Conservation (phyloP, 2,888 invertebrate species). For the Calameuta idolon region DNA sequence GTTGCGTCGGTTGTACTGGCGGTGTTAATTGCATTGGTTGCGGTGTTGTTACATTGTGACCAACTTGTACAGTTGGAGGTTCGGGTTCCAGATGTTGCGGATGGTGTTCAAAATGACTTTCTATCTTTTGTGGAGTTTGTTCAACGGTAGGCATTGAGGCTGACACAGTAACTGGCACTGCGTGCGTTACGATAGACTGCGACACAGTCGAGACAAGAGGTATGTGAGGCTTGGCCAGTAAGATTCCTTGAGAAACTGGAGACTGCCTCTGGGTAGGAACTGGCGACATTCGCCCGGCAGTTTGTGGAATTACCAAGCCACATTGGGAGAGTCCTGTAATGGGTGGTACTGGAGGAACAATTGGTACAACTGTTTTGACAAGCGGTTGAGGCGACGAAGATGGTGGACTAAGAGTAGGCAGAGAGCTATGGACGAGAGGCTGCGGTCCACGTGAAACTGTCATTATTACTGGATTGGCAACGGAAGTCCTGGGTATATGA, state of each 20-base stretch:
- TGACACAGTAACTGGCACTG: conserved; percentile 22
- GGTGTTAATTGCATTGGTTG: conserved; percentile 50
- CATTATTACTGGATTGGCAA: conserved; percentile 69
- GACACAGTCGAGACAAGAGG: conserved; percentile 50
- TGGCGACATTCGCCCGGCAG: conserved; percentile 25
- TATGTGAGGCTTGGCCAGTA: conserved; percentile 44
- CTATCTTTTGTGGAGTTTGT: background rate
- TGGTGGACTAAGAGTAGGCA: conserved; percentile 41
- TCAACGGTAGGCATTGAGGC: background rate
- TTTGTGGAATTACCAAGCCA: conserved; percentile 27
- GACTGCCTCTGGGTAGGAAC: conserved; percentile 33
- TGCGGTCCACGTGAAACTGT: conserved; percentile 49
- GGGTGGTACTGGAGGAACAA: conserved; percentile 33
- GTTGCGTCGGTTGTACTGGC: conserved; percentile 36
- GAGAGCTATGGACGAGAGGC: conserved; percentile 47
- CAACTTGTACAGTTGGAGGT: conserved; percentile 3
- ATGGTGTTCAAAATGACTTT: background rate
- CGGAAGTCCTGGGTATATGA: conserved; percentile 71
- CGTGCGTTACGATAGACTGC: conserved; percentile 47
- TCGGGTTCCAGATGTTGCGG: background rate
- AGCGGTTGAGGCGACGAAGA: conserved; percentile 46
- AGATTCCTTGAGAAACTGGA: conserved; percentile 39
- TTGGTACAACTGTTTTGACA: conserved; percentile 56
- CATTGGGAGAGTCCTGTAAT: conserved; percentile 32
- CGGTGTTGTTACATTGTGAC: conserved; percentile 30